Evolutionary conservation across 2,113 vertebrate species (phyloP).

Genomic region (Diadophis punctatus): DNA sequence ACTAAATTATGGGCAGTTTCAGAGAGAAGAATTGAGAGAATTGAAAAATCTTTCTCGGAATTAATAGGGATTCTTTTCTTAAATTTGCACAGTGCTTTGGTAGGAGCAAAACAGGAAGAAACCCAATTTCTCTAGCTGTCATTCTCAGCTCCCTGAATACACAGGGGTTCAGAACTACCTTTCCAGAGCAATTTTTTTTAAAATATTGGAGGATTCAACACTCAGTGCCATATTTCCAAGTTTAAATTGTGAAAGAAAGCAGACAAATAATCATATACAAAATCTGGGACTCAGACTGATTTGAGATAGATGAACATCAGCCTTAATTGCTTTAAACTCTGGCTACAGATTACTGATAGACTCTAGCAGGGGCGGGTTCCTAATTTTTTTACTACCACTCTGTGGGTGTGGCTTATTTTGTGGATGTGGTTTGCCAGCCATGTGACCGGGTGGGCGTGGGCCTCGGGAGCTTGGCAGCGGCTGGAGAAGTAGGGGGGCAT

Average conservation of each 20-base stretch:
- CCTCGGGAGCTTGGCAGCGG: too few relatives aligned
- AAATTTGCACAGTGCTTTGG: neutral
- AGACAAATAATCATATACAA: neutral
- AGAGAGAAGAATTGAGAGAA: too few relatives aligned
- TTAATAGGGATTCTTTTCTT: neutral
- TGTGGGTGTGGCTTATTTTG: too few relatives aligned
- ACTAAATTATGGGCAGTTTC: constrained; percentile 10
- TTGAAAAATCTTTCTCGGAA: neutral
- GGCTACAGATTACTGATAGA: too few relatives aligned
- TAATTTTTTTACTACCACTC: too few relatives aligned
- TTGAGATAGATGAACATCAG: neutral
- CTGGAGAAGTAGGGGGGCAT: too few relatives aligned
- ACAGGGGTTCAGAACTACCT: neutral
- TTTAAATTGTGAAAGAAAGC: neutral
- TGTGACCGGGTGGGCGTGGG: too few relatives aligned
- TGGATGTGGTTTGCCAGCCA: too few relatives aligned
- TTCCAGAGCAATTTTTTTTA: neutral
- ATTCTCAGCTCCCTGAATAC: neutral
- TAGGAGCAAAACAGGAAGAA: neutral
- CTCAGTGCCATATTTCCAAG: neutral
- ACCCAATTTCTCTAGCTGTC: too few relatives aligned
- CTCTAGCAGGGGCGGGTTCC: too few relatives aligned
- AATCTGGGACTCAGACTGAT: neutral
- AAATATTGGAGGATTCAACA: neutral
- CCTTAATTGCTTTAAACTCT: neutral